These are phyloP conservation scores for Drosophila neonasuta DNA, from an alignment of 2,888 invertebrate genomes.

Conservation along the genomic window DNA sequence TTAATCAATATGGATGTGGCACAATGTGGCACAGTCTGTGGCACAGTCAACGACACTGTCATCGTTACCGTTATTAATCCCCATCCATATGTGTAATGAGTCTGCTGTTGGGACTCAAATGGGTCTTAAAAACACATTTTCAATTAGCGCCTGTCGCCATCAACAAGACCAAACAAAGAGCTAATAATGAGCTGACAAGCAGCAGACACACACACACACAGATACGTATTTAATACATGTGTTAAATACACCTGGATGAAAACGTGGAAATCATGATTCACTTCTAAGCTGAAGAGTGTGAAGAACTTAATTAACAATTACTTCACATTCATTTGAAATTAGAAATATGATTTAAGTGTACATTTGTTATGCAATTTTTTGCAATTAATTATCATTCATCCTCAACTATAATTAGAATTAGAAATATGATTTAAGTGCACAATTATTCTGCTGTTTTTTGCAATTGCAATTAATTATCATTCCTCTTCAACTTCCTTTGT, in stretches of 20 bases:
- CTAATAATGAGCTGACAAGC: slow-evolving; percentile 61
- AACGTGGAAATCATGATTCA: not conserved
- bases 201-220: slow-evolving; percentile 18
- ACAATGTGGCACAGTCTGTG: slow-evolving; percentile 10
- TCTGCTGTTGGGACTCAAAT: slow-evolving; percentile 14
- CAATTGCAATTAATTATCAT: not conserved
- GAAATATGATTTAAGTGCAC: not conserved
- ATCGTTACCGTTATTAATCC: slow-evolving; percentile 14
- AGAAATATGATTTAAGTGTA: not conserved
- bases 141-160: slow-evolving; percentile 55
- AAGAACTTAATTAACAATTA: not conserved
- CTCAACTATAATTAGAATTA: not conserved
- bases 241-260: not conserved
- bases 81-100: slow-evolving; percentile 18
- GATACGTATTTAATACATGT: slow-evolving; percentile 5
- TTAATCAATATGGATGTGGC: slow-evolving; percentile 57
- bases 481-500: not conserved
- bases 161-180: slow-evolving; percentile 25
- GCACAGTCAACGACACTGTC: slow-evolving; percentile 14
- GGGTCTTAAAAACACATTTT: slow-evolving; percentile 56
- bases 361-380: not conserved
- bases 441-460: not conserved
- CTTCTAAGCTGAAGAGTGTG: not conserved
- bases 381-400: not conserved
- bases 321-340: not conserved